Conservation (phyloP, 2,888 invertebrate genomes). For the Campaea margaritaria region DNA sequence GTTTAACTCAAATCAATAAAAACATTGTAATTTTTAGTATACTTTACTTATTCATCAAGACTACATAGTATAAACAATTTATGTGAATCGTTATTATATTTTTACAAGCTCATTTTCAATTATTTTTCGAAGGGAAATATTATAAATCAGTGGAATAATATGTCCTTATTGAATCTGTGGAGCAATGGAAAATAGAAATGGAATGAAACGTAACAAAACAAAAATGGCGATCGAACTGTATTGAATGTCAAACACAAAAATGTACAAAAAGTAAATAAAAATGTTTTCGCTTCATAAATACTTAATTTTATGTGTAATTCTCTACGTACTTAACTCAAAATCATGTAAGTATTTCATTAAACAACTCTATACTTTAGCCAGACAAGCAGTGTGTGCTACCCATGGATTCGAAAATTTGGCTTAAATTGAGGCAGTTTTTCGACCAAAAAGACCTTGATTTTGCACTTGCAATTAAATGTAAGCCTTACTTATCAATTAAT, state of each 20-base stretch:
- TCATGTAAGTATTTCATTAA: slow-evolving; percentile 67
- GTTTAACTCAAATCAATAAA: too few relatives aligned
- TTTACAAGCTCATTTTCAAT: too few relatives aligned
- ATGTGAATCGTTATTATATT: too few relatives aligned
- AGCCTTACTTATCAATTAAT: slow-evolving; percentile 49
- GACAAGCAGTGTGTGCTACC: neutral
- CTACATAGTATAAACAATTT: too few relatives aligned
- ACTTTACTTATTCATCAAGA: too few relatives aligned
- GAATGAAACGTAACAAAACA: too few relatives aligned
- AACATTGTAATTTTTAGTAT: too few relatives aligned
- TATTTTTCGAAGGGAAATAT: too few relatives aligned
- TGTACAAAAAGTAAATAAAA: slow-evolving; percentile 75
- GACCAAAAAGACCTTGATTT: slow-evolving; percentile 52
- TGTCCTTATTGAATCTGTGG: too few relatives aligned
- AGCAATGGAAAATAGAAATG: too few relatives aligned
- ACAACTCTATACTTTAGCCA: neutral
- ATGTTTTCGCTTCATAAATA: slow-evolving; percentile 67
- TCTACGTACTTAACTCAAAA: slow-evolving; percentile 56
- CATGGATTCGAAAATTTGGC: slow-evolving; percentile 29
- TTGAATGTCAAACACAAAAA: slow-evolving; percentile 70
- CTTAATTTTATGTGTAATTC: slow-evolving; percentile 62
- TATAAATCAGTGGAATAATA: too few relatives aligned
- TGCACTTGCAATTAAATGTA: slow-evolving; percentile 40
- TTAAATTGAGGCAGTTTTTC: slow-evolving; percentile 41
- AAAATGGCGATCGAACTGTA: too few relatives aligned